A percentile compares a stretch with the other conserved stretches of the same genome.
Conservation (phyloP, 2,888 invertebrate genomes). For the Zootermopsis nevadensis region DNA sequence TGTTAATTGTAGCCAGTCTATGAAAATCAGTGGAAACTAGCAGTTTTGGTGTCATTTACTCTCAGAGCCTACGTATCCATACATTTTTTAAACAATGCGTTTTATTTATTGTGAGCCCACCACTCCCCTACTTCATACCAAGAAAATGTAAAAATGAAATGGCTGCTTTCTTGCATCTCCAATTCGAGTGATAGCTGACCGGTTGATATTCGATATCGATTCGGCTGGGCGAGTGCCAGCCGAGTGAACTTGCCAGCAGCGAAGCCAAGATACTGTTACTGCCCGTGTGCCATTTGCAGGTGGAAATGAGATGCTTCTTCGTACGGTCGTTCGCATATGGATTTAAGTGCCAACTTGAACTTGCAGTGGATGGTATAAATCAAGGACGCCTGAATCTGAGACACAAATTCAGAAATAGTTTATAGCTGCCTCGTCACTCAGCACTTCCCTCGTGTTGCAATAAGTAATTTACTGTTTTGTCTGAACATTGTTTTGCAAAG, state of each 20-base stretch:
- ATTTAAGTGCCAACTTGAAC: neutral
- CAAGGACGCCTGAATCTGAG: neutral
- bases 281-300: conserved; percentile 14
- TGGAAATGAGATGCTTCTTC: conserved; percentile 13
- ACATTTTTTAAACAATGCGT: neutral
- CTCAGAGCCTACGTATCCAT: too few species aligned
- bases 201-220: neutral
- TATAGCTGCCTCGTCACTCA: too few species aligned
- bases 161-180: neutral
- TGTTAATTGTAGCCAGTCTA: too few species aligned
- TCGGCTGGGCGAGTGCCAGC: neutral
- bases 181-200: neutral
- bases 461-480: neutral
- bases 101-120: neutral
- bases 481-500: neutral
- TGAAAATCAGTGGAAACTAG: too few species aligned
- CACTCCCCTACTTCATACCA: too few species aligned
- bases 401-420: too few species aligned
- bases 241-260: neutral
- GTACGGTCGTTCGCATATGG: neutral
- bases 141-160: neutral
- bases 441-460: neutral
- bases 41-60: too few species aligned
- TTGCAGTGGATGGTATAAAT: neutral
- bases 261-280: neutral